A percentile compares a stretch with the other conserved stretches of the same genome.
Evolutionary conservation across 2,888 invertebrate species (phyloP).

Genomic region (Lasioglossum figueresi): DNA sequence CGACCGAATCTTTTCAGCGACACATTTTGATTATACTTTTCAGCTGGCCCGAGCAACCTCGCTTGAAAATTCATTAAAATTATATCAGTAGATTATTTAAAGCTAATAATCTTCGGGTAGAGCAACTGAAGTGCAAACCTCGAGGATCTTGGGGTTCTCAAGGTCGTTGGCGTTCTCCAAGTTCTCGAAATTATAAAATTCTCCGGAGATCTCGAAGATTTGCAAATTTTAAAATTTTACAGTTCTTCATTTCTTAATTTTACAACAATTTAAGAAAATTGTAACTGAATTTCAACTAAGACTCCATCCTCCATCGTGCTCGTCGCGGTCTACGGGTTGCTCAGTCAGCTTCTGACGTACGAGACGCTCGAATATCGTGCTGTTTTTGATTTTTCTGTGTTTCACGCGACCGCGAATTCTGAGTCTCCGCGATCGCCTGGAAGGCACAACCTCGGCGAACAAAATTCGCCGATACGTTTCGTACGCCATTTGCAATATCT

Average conservation of each 20-base stretch:
- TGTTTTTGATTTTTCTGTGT: conserved; percentile 61
- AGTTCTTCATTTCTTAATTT: background rate
- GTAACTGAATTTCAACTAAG: background rate
- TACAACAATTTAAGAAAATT: background rate
- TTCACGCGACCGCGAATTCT: conserved; percentile 28
- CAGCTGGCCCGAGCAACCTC: conserved; percentile 28
- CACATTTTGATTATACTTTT: conserved; percentile 67
- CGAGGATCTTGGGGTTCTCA: background rate
- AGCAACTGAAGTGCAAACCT: too few species aligned
- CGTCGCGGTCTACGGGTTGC: conserved; percentile 13
- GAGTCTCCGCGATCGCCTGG: conserved; percentile 43
- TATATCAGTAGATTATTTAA: background rate
- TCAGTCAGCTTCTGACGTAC: conserved; percentile 58
- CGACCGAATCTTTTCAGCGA: conserved; percentile 56
- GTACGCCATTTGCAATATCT: conserved; percentile 60
- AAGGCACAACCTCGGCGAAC: conserved; percentile 70
- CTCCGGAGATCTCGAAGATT: background rate
- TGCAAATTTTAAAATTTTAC: background rate
- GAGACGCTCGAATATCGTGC: conserved; percentile 62
- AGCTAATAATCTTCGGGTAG: background rate
- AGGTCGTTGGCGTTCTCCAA: background rate
- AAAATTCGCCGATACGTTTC: conserved; percentile 60
- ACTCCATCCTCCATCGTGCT: background rate
- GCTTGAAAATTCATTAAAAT: background rate
- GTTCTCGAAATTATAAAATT: background rate